Evolutionary conservation across 1,140 invertebrate species (phyloP), one percentile per base, ranked within the genome.

Genomic region (Sesamia nonagrioides): DNA sequence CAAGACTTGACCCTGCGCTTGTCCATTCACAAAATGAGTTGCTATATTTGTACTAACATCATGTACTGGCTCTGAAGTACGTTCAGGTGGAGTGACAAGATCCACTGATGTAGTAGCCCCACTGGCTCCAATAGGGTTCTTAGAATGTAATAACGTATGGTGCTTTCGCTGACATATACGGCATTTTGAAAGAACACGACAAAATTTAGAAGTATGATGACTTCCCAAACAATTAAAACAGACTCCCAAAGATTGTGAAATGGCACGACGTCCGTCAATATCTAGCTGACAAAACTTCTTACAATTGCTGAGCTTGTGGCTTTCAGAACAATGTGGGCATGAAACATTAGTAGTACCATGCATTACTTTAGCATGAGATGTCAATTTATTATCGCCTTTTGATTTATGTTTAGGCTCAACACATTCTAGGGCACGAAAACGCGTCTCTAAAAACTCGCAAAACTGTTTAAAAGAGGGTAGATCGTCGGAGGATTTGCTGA

Each of bases 211-310:
- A 48, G 63, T 27, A 21, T 73, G 71, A 21, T 58, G 42, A 17
- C 5, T 42, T 4, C 71, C 71, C n/a, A 73, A 27, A 58, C 71
- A 73, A 42, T 73, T 73, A 58, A 58, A 73, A 58, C 71, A 73
- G 1, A 73, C 15, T 17, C 48, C 33, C 27, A 71, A 52, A 3
- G 68, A 71, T n/a, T 52, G 42, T 13, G 21, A 9, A 71, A 71
- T 33, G 7, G 7, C 17, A 40, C 69, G 69, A 17, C 69, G 68
- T 21, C 33, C 7, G 2, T 73, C 52, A 21, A 50, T 9, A 21
- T 73, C 69, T 6, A 35, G 21, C 18, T 37, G 18, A n/a, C 9
- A 71, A 60, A 79, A 82, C 17, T 3, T 69, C 18, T 71, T 71
- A 52, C 68, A 71, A n/a, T 35, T 71, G 18, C 11, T 11, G 11